phyloP scores from a whole-genome alignment of 1,140 invertebrate species.

The Hyphantria cunea region DNA sequence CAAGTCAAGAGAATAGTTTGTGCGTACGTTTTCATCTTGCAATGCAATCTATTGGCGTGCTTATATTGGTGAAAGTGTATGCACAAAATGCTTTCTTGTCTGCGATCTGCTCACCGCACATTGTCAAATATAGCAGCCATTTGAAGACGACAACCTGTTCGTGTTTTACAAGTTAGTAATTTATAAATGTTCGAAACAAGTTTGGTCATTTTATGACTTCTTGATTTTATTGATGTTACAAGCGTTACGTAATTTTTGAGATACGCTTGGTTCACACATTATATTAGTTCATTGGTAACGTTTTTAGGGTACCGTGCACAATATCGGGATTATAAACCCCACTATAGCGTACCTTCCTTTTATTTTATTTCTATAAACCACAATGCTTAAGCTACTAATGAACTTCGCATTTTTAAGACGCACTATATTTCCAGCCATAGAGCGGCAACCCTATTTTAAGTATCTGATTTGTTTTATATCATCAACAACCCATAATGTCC shows the following conservation, averaged over 20 bases:
- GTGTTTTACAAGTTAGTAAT: conserved; percentile 27
- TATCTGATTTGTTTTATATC: too few species aligned
- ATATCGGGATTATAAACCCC: too few species aligned
- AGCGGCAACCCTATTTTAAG: too few species aligned
- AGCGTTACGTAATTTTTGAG: conserved; percentile 14
- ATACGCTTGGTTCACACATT: neutral
- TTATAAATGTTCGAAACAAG: conserved; percentile 14
- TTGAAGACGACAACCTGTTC: conserved; percentile 17
- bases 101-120: conserved; percentile 36
- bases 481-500: too few species aligned
- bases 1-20: conserved; percentile 32
- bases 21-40: conserved; percentile 47
- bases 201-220: conserved; percentile 15
- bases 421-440: too few species aligned
- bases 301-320: too few species aligned
- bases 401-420: too few species aligned
- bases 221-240: conserved; percentile 19
- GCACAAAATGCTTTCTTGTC: conserved; percentile 57
- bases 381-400: too few species aligned
- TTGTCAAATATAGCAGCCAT: conserved; percentile 39
- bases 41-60: conserved; percentile 63
- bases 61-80: conserved; percentile 71
- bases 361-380: too few species aligned
- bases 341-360: too few species aligned
- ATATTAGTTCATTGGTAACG: too few species aligned